Percentiles rank a stretch among this genome's conserved stretches.
Evolutionary conservation across 2,888 invertebrate species (phyloP).

Genomic region (Gymnoscelis rufifasciata): DNA sequence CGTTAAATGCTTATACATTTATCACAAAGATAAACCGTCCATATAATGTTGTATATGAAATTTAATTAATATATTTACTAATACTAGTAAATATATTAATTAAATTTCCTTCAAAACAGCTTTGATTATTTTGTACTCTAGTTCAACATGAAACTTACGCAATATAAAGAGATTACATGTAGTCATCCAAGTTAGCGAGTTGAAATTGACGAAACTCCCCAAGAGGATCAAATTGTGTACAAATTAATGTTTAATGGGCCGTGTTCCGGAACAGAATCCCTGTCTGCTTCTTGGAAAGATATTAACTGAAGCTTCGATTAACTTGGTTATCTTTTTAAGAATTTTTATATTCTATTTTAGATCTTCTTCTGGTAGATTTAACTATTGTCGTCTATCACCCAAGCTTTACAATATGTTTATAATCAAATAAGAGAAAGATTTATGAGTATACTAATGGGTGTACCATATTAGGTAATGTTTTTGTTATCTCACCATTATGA

Average conservation of each 20-base stretch:
- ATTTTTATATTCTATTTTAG: too few relatives aligned
- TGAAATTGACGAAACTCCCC: conserved; percentile 2
- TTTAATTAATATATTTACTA: too few relatives aligned
- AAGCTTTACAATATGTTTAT: too few relatives aligned
- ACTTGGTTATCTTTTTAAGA: too few relatives aligned
- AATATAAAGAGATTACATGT: not conserved
- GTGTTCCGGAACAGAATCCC: conserved; percentile 3
- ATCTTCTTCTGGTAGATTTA: not conserved
- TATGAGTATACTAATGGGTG: too few relatives aligned
- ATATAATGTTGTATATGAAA: too few relatives aligned
- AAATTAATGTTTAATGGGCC: conserved; percentile 16
- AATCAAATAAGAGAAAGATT: too few relatives aligned
- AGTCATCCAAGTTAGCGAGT: conserved; percentile 10
- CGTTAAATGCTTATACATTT: too few relatives aligned
- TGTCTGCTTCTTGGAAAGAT: conserved; percentile 12
- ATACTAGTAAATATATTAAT: too few relatives aligned
- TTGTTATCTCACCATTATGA: not conserved
- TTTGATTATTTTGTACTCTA: not conserved
- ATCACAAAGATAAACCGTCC: too few relatives aligned
- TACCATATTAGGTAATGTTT: not conserved
- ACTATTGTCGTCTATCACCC: too few relatives aligned
- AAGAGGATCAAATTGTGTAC: conserved; percentile 11
- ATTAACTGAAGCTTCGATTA: conserved; percentile 21
- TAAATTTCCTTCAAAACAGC: too few relatives aligned
- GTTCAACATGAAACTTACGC: conserved; percentile 1